phyloP scores from a whole-genome alignment of 2,113 vertebrate species.

The Dendropsophus ebraccatus region DNA sequence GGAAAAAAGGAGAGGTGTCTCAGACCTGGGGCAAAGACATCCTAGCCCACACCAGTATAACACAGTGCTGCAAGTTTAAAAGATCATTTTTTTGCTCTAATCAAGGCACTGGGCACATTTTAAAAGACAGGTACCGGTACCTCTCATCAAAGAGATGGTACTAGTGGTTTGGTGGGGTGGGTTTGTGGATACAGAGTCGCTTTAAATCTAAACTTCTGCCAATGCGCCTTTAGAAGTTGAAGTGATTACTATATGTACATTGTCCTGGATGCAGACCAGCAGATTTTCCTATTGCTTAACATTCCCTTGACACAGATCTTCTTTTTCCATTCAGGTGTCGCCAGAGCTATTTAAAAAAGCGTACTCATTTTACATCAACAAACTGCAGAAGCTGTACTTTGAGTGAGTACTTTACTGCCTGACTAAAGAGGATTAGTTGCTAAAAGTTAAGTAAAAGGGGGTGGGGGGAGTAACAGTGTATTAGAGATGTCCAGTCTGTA shows the following conservation, averaged over 20 bases:
- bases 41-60: no score
- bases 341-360: constrained; percentile 69
- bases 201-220: not conserved
- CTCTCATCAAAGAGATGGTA: no score
- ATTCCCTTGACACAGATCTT: constrained; percentile 15
- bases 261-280: not conserved
- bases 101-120: no score
- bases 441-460: not conserved
- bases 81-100: no score
- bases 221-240: not conserved
- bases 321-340: constrained; percentile 65
- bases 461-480: not conserved
- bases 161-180: no score
- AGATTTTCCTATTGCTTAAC: constrained; percentile 32
- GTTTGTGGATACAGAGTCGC: no score
- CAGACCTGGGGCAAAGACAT: no score
- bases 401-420: constrained; percentile 64
- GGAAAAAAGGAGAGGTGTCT: no score
- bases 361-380: constrained; percentile 67
- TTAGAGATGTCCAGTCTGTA: not conserved
- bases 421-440: not conserved
- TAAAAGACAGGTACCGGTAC: no score
- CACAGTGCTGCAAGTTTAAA: no score
- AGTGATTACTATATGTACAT: not conserved
- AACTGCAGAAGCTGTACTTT: constrained; percentile 69